phyloP scores from a whole-genome alignment of 2,888 invertebrate genomes.

The Ctena decussata region DNA sequence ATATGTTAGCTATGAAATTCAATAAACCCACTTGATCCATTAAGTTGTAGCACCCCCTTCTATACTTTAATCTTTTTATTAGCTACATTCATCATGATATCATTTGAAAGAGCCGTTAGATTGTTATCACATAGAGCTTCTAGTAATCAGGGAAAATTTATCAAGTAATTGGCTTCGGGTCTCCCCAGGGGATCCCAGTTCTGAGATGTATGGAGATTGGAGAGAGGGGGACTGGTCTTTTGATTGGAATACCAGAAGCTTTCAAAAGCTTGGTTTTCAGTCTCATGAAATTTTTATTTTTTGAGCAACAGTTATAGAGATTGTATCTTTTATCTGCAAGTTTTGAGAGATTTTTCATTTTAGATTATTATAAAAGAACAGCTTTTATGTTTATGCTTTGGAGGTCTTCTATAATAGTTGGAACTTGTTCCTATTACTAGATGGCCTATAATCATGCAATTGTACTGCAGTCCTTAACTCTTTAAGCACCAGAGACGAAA shows the following conservation, averaged over 20 bases:
- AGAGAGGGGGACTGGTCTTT: not conserved
- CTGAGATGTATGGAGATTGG: not conserved
- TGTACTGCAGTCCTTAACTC: too few relatives aligned
- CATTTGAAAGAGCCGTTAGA: not conserved
- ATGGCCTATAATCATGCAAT: too few relatives aligned
- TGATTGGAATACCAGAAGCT: not conserved
- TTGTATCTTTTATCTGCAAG: too few relatives aligned
- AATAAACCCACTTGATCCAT: slow-evolving; percentile 1
- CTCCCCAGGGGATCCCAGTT: not conserved
- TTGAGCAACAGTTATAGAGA: too few relatives aligned
- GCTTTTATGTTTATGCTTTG: too few relatives aligned
- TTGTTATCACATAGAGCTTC: not conserved
- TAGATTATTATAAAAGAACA: too few relatives aligned
- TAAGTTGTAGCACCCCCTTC: not conserved
- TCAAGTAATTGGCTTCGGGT: not conserved
- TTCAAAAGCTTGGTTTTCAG: not conserved
- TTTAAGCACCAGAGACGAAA: too few relatives aligned
- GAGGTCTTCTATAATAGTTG: too few relatives aligned
- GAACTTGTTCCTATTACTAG: too few relatives aligned
- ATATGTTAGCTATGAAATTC: not conserved
- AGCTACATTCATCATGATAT: not conserved
- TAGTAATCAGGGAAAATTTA: not conserved
- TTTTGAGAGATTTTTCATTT: too few relatives aligned
- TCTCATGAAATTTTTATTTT: too few relatives aligned
- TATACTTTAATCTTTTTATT: slow-evolving; percentile 12